phyloP scores from a whole-genome alignment of 2,797 vertebrate species.

The Bradypodion pumilum region DNA sequence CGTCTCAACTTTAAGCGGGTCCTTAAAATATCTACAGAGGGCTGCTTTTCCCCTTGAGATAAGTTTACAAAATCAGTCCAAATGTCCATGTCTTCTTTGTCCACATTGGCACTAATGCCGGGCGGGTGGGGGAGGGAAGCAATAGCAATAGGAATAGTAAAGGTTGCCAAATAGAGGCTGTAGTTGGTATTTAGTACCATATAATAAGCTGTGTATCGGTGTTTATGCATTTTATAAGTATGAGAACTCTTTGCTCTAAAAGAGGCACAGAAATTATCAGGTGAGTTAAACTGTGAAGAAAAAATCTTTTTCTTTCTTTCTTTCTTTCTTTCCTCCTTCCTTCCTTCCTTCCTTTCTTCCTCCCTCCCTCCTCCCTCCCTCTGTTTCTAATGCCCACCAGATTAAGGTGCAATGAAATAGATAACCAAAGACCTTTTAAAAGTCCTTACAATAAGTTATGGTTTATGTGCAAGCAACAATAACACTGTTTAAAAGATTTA shows the following conservation, averaged over 20 bases:
- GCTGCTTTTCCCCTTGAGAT: conserved; percentile 3
- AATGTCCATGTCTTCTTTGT: conserved; percentile 40
- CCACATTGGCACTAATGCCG: conserved; percentile 8
- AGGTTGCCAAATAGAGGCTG: conserved; percentile 14
- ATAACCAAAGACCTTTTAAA: conserved; percentile 70
- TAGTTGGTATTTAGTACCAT: background rate
- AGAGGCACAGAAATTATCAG: conserved; percentile 37
- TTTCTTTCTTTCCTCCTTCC: background rate
- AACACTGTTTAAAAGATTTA: conserved; percentile 75
- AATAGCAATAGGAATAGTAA: background rate
- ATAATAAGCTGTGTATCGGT: conserved; percentile 20
- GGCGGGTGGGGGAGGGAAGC: conserved; percentile 29
- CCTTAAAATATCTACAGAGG: conserved; percentile 39
- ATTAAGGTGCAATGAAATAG: conserved; percentile 54
- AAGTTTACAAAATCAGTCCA: conserved; percentile 47
- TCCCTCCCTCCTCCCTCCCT: background rate
- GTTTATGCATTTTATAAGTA: conserved; percentile 52
- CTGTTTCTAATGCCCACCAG: conserved; percentile 57
- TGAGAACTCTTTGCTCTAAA: conserved; percentile 45
- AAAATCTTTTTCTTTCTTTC: background rate
- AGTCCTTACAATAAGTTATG: conserved; percentile 68
- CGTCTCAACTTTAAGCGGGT: conserved; percentile 43
- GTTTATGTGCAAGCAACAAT: conserved; percentile 70
- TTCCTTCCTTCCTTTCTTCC: background rate
- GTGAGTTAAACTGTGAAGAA: conserved; percentile 47